phyloP scores from a whole-genome alignment of 2,888 invertebrate genomes.

The Seira musarum region DNA sequence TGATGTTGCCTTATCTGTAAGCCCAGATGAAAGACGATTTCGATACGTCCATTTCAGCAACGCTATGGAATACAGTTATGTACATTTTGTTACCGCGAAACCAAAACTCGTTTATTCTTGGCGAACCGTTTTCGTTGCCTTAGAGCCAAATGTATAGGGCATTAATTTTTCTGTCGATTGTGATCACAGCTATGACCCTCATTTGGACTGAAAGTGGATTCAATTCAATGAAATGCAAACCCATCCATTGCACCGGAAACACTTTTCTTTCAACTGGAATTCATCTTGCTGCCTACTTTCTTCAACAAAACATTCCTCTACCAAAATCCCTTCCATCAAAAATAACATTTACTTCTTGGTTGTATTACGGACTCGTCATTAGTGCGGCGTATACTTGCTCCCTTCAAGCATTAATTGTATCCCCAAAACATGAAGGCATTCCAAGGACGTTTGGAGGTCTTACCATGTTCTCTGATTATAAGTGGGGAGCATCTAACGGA shows the following conservation, averaged over 20 bases:
- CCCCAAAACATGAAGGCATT: slow-evolving; percentile 18
- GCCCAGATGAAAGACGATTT: slow-evolving; percentile 31
- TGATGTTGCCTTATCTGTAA: slow-evolving; percentile 27
- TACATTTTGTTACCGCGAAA: slow-evolving; percentile 26
- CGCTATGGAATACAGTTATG: slow-evolving; percentile 20
- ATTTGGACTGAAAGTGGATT: neutral
- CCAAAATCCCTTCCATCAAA: slow-evolving; percentile 27
- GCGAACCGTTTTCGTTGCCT: slow-evolving; percentile 30
- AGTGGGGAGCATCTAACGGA: slow-evolving; percentile 40
- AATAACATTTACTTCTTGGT: neutral
- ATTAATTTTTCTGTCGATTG: neutral
- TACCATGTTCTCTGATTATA: slow-evolving; percentile 14
- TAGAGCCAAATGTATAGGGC: slow-evolving; percentile 3
- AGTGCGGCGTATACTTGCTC: slow-evolving; percentile 19
- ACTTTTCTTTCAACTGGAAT: neutral
- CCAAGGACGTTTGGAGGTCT: slow-evolving; percentile 35
- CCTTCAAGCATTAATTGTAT: slow-evolving; percentile 36
- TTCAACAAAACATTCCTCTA: slow-evolving; percentile 15
- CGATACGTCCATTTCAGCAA: neutral
- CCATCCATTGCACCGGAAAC: neutral
- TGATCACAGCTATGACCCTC: neutral
- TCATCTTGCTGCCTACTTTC: neutral
- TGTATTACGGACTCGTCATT: slow-evolving; percentile 24
- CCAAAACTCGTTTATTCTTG: slow-evolving; percentile 31
- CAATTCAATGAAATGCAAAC: too few relatives aligned